These are phyloP conservation scores for Phrixothrix hirtus DNA, from an alignment of 2,888 invertebrate genomes.

Conservation along the genomic window DNA sequence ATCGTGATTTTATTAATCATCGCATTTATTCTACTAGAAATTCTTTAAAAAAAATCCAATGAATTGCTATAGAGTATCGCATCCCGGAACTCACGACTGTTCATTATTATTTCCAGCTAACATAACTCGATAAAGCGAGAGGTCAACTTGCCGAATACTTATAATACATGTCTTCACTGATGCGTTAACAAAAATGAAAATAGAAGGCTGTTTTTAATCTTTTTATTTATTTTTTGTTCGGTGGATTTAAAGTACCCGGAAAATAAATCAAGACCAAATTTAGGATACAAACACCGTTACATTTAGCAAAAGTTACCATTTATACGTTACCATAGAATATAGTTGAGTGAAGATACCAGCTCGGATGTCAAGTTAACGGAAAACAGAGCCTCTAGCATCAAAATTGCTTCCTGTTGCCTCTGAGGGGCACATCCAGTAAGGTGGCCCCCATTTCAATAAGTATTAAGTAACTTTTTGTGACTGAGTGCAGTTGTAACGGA, in stretches of 20 bases:
- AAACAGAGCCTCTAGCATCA: slow-evolving; percentile 35
- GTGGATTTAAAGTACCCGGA: too few species aligned
- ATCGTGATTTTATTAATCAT: slow-evolving; percentile 14
- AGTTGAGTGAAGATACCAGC: slow-evolving; percentile 21
- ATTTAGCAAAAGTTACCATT: background rate
- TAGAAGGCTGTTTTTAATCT: too few species aligned
- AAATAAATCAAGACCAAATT: too few species aligned
- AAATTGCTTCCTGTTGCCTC: slow-evolving; percentile 40
- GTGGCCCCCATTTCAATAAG: slow-evolving; percentile 28
- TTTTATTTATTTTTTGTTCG: too few species aligned
- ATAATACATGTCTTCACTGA: slow-evolving; percentile 4
- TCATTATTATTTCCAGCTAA: slow-evolving; percentile 33
- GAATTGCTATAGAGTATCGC: slow-evolving; percentile 24
- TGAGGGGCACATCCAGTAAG: slow-evolving; percentile 36
- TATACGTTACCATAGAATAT: slow-evolving; percentile 8
- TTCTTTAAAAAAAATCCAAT: slow-evolving; percentile 16
- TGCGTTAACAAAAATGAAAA: background rate
- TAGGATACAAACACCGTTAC: background rate
- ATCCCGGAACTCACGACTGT: slow-evolving; percentile 36
- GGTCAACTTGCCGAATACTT: slow-evolving; percentile 26
- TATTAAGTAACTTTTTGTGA: slow-evolving; percentile 28
- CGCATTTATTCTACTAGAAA: slow-evolving; percentile 4
- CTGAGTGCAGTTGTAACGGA: slow-evolving; percentile 34
- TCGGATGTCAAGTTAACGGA: slow-evolving; percentile 43
- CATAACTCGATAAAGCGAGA: slow-evolving; percentile 33